Evolutionary conservation across 1,140 invertebrate species (phyloP), one percentile per base, ranked within the genome.

Genomic region (Stenopsyche tienmushanensis): DNA sequence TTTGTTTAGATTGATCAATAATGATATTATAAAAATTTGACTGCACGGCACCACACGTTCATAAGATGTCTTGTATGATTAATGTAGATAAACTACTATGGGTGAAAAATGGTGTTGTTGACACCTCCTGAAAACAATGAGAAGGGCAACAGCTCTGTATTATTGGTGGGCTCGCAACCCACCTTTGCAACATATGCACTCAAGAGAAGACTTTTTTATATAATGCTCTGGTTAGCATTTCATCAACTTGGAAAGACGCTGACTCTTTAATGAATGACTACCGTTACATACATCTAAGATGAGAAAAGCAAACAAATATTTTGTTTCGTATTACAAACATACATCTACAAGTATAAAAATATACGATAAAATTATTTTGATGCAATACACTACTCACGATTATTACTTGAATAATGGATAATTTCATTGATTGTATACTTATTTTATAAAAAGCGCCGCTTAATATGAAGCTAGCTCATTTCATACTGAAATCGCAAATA

Each of bases 191-290:
- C 57, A 47, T 21, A 44, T 60, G 41, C 44, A 41, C 18, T 60
- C 41, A 21, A 45, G 57, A 24, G 57, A 34, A 13, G 57, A 60
- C 13, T 60, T 60, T 47, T 29, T 18, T 60, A 42, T 42, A 60
- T 69, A 66, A 70, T 70, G 68, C 68, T 70, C 68, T 55, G 68
- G 52, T 70, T 70, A 47, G 64, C 68, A 70, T 70, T 66, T 70
- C 68, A 70, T 70, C 64, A 70, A 55, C 60, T 64, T 62, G 58
- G 55, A 65, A 65, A 69, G 57, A 52, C 55, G 39, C 5, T 7
- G 44, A 7, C 18, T 47, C 17, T 5, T 13, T 47, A n/a, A n/a
- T n/a, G n/a, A n/a, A n/a, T n/a, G n/a, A n/a, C n/a, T n/a, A n/a
- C n/a, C n/a, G n/a, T n/a, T n/a, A n/a, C n/a, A n/a, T n/a, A n/a